These are phyloP conservation scores for Crambe crambe DNA, from an alignment of 37 sponge, comb jelly and placozoan species.

Conservation along the genomic window DNA sequence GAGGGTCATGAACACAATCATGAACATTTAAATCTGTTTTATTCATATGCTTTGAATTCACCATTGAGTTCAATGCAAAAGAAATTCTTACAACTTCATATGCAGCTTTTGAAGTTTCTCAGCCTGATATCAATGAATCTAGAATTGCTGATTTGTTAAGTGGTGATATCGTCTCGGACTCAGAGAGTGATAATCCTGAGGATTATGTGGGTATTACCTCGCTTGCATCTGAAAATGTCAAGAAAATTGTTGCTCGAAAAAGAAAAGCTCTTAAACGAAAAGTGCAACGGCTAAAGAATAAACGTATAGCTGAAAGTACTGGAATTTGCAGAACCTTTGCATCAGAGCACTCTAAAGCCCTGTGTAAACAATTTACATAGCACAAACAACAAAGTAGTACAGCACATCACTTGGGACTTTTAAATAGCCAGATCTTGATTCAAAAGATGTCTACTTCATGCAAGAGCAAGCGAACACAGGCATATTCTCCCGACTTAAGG, in stretches of 20 bases:
- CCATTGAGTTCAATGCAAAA: too few relatives aligned
- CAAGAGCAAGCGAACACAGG: neutral
- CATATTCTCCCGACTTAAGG: neutral
- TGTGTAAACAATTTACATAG: too few relatives aligned
- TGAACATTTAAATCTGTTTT: too few relatives aligned
- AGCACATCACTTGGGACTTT: too few relatives aligned
- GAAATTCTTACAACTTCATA: neutral
- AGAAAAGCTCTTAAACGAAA: slow-evolving; percentile 1
- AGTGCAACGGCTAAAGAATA: neutral
- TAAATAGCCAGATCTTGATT: too few relatives aligned
- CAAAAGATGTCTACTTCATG: neutral
- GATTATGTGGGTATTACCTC: neutral
- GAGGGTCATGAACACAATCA: too few relatives aligned
- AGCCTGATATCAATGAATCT: too few relatives aligned
- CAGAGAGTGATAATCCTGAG: slow-evolving; percentile 24
- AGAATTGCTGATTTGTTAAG: slow-evolving; percentile 8
- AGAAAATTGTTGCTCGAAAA: neutral
- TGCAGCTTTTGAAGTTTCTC: neutral
- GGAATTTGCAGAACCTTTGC: neutral
- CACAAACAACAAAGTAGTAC: too few relatives aligned
- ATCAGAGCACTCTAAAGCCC: too few relatives aligned
- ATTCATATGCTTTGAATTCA: too few relatives aligned
- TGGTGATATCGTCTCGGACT: slow-evolving; percentile 20
- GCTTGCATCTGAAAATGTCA: neutral
- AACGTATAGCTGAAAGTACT: slow-evolving; percentile 11